A percentile compares a stretch with the other conserved stretches of the same genome.
Conservation (phyloP, 2,113 vertebrate species). For the zebrafish (Danio rerio) region GRCz12tu NC_133184.1:40534001-40534500, state of each 20-base stretch:
- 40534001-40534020: background rate
- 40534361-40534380: background rate
- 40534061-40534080: background rate
- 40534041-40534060: background rate
- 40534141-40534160: constrained; percentile 1
- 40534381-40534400: background rate
- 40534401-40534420: background rate
- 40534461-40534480: background rate
- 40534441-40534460: too few relatives aligned
- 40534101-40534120: constrained; percentile 4
- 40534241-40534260: background rate
- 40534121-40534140: constrained; percentile 1
- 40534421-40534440: background rate
- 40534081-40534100: background rate
- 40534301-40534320: background rate
- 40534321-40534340: background rate
- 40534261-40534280: background rate
- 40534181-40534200: constrained; percentile 18
- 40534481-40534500: too few relatives aligned
- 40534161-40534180: constrained; percentile 3
- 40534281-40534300: background rate
- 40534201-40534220: background rate
- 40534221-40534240: background rate
- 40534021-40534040: background rate
- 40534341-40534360: background rate